Conservation (phyloP, 2,888 invertebrate genomes). For the Apamea epomidion region DNA sequence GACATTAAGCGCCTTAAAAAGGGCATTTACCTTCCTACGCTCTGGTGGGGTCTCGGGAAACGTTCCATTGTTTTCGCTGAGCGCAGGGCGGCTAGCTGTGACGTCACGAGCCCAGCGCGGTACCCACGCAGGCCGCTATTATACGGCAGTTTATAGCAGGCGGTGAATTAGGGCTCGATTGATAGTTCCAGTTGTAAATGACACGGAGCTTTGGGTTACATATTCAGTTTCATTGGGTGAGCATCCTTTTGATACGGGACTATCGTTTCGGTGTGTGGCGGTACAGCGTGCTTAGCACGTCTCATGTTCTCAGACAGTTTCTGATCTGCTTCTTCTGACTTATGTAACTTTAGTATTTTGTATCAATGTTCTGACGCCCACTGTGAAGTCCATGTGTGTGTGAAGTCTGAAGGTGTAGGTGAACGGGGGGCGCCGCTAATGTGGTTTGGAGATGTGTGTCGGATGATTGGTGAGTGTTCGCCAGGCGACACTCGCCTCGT, state of each 20-base stretch:
- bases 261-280: neutral
- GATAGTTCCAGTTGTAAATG: neutral
- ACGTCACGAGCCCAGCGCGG: neutral
- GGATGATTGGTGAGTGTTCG: neutral
- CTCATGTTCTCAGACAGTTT: neutral
- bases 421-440: no score
- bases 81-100: neutral
- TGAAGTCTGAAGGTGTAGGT: neutral
- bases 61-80: constrained; percentile 27
- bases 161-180: no score
- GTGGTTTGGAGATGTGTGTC: neutral
- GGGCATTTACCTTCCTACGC: constrained; percentile 75
- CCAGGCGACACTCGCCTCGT: neutral
- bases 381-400: neutral
- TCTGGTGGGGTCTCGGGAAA: constrained; percentile 25
- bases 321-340: neutral
- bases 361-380: neutral
- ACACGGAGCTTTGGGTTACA: neutral
- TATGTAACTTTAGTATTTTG: neutral
- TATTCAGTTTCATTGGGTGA: neutral
- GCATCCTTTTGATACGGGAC: neutral
- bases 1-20: constrained; percentile 83
- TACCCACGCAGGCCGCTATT: neutral
- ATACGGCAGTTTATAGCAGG: neutral
- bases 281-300: neutral